Percentiles rank a stretch among this genome's conserved stretches.
phyloP scores from a whole-genome alignment of 2,113 vertebrate genomes.

The Periophthalmus modestus region DNA sequence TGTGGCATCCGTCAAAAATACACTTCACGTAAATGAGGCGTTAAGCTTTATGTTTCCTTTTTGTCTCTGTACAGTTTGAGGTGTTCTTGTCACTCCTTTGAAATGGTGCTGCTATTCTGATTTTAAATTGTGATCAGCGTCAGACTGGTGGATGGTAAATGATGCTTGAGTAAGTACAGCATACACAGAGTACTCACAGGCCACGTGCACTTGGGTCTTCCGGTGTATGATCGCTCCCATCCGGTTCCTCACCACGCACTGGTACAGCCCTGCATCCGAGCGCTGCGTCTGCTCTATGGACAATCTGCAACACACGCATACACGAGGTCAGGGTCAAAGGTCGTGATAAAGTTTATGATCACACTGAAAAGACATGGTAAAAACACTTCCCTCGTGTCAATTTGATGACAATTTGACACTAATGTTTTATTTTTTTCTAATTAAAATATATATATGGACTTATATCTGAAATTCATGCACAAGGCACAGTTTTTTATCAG shows the following conservation, averaged over 20 bases:
- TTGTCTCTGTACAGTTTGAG: too few relatives aligned
- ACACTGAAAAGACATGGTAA: not conserved
- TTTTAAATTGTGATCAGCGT: too few relatives aligned
- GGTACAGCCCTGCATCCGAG: constrained; percentile 83
- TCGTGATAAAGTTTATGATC: not conserved
- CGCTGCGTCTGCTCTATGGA: constrained; percentile 78
- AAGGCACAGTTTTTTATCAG: too few relatives aligned
- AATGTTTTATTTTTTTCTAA: too few relatives aligned
- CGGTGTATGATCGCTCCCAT: constrained; percentile 86
- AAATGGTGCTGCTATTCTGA: too few relatives aligned
- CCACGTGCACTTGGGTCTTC: constrained; percentile 85
- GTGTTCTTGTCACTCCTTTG: too few relatives aligned
- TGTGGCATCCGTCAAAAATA: too few relatives aligned
- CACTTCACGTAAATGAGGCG: too few relatives aligned
- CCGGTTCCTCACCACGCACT: constrained; percentile 86
- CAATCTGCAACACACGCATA: constrained; percentile 70
- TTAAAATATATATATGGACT: too few relatives aligned
- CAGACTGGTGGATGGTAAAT: not conserved
- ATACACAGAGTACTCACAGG: constrained; percentile 80
- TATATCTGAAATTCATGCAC: too few relatives aligned
- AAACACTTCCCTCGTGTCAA: not conserved
- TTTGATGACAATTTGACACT: too few relatives aligned
- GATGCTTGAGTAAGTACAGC: not conserved
- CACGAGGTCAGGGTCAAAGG: not conserved
- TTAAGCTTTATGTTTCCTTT: too few relatives aligned